Evolutionary conservation across 2,113 vertebrate genomes (phyloP).

Genomic region (Acanthochromis polyacanthus): DNA sequence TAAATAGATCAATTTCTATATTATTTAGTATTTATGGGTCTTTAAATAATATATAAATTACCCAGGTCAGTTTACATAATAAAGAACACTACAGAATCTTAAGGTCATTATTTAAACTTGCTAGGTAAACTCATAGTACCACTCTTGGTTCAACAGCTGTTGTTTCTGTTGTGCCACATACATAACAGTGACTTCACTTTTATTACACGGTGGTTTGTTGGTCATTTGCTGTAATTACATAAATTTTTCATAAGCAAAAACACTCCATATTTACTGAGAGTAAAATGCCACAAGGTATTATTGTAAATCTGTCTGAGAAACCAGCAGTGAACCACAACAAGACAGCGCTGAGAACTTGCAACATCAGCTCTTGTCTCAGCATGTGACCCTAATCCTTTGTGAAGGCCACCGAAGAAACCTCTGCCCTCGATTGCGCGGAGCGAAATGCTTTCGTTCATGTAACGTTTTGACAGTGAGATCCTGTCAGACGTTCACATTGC

Average conservation of each 20-base stretch:
- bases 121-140: too few relatives aligned
- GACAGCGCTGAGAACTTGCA: constrained; percentile 60
- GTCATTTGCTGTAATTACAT: neutral
- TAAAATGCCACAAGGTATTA: constrained; percentile 28
- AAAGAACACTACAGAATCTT: too few relatives aligned
- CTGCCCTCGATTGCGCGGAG: constrained; percentile 30
- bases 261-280: neutral
- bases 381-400: constrained; percentile 59
- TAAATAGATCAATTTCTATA: too few relatives aligned
- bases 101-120: too few relatives aligned
- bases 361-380: constrained; percentile 71
- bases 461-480: constrained; percentile 42
- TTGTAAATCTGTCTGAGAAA: constrained; percentile 13
- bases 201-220: neutral
- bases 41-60: too few relatives aligned
- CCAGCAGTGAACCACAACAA: constrained; percentile 20
- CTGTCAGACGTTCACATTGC: constrained; percentile 18
- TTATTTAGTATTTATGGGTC: too few relatives aligned
- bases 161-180: too few relatives aligned
- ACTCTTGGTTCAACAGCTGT: too few relatives aligned
- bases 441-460: constrained; percentile 25
- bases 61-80: too few relatives aligned
- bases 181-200: too few relatives aligned
- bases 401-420: constrained; percentile 46
- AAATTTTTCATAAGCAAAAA: neutral